Conservation (phyloP, 2,888 invertebrate species). For the Sinohyriopsis cumingii region DNA sequence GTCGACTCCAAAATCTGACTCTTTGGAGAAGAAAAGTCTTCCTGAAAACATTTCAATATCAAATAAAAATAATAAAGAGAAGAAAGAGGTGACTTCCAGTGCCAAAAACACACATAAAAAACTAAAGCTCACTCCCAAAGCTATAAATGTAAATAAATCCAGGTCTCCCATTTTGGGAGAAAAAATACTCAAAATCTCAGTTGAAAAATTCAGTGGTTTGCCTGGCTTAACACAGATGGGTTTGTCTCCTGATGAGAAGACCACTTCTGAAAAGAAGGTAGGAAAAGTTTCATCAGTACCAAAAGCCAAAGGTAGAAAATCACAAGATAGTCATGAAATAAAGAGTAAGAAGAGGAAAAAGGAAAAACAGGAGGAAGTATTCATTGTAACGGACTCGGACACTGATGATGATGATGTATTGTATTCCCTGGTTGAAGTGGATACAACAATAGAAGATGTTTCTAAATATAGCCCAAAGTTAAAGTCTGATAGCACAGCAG, state of each 20-base stretch:
- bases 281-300: neutral
- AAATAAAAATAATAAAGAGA: too few species aligned
- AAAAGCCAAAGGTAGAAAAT: neutral
- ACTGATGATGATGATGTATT: conserved; percentile 48
- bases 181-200: neutral
- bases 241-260: too few species aligned
- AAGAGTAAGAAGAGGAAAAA: conserved; percentile 3
- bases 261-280: neutral
- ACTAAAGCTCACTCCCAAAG: too few species aligned
- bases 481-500: neutral
- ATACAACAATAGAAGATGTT: neutral
- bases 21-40: too few species aligned
- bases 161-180: neutral
- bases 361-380: conserved; percentile 1
- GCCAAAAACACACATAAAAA: too few species aligned
- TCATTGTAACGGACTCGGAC: conserved; percentile 15
- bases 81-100: too few species aligned
- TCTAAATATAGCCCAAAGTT: neutral
- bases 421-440: conserved; percentile 38
- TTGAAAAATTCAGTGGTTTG: neutral
- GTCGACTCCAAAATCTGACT: too few species aligned
- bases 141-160: neutral
- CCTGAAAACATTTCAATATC: too few species aligned
- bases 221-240: neutral
- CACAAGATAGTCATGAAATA: neutral